These are phyloP conservation scores for Anas platyrhynchos DNA, from an alignment of 2,113 vertebrate genomes.

Conservation along the genomic window DNA sequence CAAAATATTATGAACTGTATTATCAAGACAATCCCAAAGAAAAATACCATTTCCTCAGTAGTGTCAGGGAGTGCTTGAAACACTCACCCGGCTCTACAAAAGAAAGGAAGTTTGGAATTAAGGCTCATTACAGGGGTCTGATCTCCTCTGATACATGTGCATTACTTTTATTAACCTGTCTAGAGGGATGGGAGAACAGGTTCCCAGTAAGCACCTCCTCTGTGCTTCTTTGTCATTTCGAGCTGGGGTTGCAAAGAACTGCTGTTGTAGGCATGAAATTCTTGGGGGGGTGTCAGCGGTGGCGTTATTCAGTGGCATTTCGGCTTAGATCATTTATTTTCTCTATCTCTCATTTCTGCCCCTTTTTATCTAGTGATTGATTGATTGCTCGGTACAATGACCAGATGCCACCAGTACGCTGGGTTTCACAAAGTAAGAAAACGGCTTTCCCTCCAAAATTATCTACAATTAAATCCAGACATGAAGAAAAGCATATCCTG, in stretches of 20 bases:
- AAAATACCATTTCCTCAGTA: neutral
- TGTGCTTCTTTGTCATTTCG: neutral
- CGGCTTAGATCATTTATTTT: neutral
- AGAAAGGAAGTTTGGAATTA: constrained; percentile 59
- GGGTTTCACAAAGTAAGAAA: neutral
- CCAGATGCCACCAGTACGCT: neutral
- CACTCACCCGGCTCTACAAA: neutral
- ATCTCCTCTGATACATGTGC: neutral
- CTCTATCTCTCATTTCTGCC: neutral
- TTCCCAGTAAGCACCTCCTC: neutral
- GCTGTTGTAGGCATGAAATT: neutral
- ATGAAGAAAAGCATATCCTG: neutral
- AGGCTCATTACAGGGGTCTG: constrained; percentile 3
- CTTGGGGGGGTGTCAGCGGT: accelerated
- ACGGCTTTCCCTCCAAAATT: neutral
- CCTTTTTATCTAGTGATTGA: constrained; percentile 40
- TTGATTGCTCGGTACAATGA: constrained; percentile 34
- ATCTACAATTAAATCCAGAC: constrained; percentile 45
- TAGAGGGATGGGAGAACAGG: neutral
- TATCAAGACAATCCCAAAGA: neutral
- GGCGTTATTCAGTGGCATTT: neutral
- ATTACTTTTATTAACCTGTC: neutral
- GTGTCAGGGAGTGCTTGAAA: neutral
- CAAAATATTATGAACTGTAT: neutral
- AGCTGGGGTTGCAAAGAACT: neutral